Conservation (phyloP, 2,888 invertebrate species). For the Magallana nippona region DNA sequence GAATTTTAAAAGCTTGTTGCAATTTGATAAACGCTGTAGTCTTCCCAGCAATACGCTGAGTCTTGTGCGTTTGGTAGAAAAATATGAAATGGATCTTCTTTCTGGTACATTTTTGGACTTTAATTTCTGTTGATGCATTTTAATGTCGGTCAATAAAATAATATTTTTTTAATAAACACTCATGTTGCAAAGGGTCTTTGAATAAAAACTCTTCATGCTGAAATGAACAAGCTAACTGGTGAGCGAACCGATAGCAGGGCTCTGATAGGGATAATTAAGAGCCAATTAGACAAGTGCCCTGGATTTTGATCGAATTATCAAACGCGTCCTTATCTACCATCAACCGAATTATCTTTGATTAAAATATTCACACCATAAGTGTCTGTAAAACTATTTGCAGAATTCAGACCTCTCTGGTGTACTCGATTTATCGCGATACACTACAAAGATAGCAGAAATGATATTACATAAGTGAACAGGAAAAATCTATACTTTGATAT, state of each 20-base stretch:
- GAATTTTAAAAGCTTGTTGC: slow-evolving; percentile 21
- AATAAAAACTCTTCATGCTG: background rate
- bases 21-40: background rate
- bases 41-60: too few relatives aligned
- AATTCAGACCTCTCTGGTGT: background rate
- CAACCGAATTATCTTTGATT: slow-evolving; percentile 21
- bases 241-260: background rate
- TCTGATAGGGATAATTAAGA: slow-evolving; percentile 11
- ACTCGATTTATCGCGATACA: background rate
- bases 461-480: slow-evolving; percentile 4
- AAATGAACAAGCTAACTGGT: background rate
- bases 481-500: background rate
- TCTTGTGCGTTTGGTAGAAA: too few relatives aligned
- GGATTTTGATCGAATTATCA: background rate
- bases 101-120: too few relatives aligned
- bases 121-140: too few relatives aligned
- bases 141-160: too few relatives aligned
- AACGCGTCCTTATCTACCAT: background rate
- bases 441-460: slow-evolving; percentile 1
- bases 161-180: too few relatives aligned
- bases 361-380: slow-evolving; percentile 19
- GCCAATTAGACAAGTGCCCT: background rate
- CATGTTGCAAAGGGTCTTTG: background rate
- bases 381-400: background rate
- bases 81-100: too few relatives aligned